Evolutionary conservation across 2,113 vertebrate genomes (phyloP).

Genomic region (Pomatostomus ruficeps): DNA sequence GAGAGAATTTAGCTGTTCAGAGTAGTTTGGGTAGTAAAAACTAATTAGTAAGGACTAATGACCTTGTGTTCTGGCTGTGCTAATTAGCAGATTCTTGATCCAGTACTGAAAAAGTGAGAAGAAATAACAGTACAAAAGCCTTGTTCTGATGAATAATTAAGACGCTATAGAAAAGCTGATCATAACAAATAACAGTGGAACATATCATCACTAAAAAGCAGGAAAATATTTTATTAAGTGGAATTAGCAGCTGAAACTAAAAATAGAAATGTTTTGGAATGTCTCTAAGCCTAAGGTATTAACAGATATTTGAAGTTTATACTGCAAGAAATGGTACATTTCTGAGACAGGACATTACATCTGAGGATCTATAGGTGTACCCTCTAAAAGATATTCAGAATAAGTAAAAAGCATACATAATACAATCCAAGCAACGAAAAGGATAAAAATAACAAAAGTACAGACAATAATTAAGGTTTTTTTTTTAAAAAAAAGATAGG

Average conservation of each 20-base stretch:
- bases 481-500: background rate
- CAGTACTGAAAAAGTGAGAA: background rate
- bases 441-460: background rate
- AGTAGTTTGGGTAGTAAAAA: background rate
- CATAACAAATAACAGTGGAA: background rate
- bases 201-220: background rate
- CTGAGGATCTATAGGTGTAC: background rate
- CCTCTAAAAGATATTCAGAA: background rate
- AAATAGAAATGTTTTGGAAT: background rate
- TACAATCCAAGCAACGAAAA: background rate
- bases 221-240: background rate
- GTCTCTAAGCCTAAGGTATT: background rate
- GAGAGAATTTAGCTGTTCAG: background rate
- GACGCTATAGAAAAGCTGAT: background rate
- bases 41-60: background rate
- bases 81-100: background rate
- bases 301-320: background rate
- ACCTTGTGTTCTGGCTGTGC: background rate
- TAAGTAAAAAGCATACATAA: background rate
- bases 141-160: background rate
- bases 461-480: background rate
- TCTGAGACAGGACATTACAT: background rate
- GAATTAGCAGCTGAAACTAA: background rate
- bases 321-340: background rate
- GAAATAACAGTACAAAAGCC: background rate